Conservation (phyloP, 2,113 vertebrate species). For the Notothenia rossii region DNA sequence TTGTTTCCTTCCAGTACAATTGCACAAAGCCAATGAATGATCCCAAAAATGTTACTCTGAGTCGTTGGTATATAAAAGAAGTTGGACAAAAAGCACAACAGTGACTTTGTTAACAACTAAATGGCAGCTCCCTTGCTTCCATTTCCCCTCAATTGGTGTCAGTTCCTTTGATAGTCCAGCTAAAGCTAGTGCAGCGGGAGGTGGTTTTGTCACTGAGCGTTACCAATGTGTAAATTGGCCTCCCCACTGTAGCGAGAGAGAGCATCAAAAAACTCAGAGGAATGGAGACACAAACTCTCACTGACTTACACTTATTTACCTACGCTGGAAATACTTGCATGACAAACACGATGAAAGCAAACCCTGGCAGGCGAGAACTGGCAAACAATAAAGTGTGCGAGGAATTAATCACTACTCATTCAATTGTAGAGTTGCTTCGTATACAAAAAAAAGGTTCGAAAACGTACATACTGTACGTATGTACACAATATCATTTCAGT, state of each 20-base stretch:
- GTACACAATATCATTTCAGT: neutral
- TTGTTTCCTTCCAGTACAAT: neutral
- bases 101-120: slow-evolving; percentile 4
- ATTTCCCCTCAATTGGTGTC: neutral
- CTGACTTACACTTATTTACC: slow-evolving; percentile 42
- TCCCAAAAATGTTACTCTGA: slow-evolving; percentile 3
- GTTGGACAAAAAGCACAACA: neutral
- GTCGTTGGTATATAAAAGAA: slow-evolving; percentile 9
- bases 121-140: neutral
- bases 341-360: slow-evolving; percentile 57
- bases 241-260: neutral
- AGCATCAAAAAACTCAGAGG: slow-evolving; percentile 29
- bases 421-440: neutral
- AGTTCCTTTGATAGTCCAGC: slow-evolving; percentile 27
- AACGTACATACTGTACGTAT: no score
- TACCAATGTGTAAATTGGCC: slow-evolving; percentile 31
- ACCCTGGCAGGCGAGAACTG: slow-evolving; percentile 42
- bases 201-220: slow-evolving; percentile 16
- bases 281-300: slow-evolving; percentile 9
- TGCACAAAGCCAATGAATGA: neutral
- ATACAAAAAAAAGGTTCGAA: neutral
- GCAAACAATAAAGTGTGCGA: slow-evolving; percentile 56
- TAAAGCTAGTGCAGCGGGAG: neutral
- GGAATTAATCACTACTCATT: slow-evolving; percentile 54
- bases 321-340: slow-evolving; percentile 43